phyloP scores from a whole-genome alignment of 2,888 invertebrate genomes.

The Drosophila colorata region DNA sequence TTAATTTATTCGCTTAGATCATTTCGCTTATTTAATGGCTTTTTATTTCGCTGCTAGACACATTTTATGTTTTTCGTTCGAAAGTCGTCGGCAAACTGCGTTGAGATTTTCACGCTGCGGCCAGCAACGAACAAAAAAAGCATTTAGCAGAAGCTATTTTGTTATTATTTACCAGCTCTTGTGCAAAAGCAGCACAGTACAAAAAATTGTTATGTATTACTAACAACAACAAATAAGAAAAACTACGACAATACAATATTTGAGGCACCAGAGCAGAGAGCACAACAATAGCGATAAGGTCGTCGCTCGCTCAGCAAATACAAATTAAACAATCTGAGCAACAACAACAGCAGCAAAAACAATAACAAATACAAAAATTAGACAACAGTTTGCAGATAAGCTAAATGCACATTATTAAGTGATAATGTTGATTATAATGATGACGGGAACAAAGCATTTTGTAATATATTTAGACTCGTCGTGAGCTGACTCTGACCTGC shows the following conservation, averaged over 20 bases:
- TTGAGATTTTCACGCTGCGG: constrained; percentile 57
- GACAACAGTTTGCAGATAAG: constrained; percentile 63
- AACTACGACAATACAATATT: constrained; percentile 27
- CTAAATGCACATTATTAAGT: constrained; percentile 68
- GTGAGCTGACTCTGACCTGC: not conserved
- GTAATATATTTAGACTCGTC: constrained; percentile 16
- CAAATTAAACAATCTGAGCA: constrained; percentile 54
- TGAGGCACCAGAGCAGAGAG: constrained; percentile 42
- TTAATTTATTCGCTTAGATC: constrained; percentile 44
- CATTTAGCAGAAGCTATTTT: constrained; percentile 66
- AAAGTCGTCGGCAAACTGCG: constrained; percentile 83
- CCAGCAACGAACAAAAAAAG: constrained; percentile 43
- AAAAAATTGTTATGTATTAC: constrained; percentile 53
- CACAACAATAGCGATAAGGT: constrained; percentile 52
- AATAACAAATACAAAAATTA: constrained; percentile 31
- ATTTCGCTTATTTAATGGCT: constrained; percentile 45
- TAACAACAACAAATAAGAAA: constrained; percentile 44
- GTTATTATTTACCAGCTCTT: constrained; percentile 77
- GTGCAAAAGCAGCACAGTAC: constrained; percentile 42
- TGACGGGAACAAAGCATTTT: constrained; percentile 31
- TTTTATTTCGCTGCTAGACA: constrained; percentile 52
- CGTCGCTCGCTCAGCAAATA: constrained; percentile 64
- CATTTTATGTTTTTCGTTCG: constrained; percentile 79
- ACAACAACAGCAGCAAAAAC: constrained; percentile 21
- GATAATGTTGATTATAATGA: constrained; percentile 53